These are phyloP conservation scores for Notolabrus celidotus DNA, from an alignment of 2,797 vertebrate species.

Conservation along the genomic window DNA sequence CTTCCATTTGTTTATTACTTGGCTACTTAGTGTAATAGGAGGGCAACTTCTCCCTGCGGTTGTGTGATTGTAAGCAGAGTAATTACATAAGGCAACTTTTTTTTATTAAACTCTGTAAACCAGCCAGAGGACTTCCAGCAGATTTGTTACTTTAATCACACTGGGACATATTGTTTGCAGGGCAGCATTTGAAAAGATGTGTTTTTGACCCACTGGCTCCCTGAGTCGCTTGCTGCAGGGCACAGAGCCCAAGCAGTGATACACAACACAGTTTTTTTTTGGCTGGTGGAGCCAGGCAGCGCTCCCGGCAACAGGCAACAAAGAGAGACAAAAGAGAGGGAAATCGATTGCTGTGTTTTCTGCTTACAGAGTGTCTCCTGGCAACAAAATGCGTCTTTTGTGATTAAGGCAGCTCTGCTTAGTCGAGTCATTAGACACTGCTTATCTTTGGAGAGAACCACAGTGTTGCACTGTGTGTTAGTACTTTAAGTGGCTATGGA, in stretches of 20 bases:
- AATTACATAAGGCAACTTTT: conserved; percentile 44
- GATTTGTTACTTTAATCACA: conserved; percentile 67
- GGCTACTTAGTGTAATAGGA: conserved; percentile 45
- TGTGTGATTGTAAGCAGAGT: conserved; percentile 35
- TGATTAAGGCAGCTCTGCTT: conserved; percentile 64
- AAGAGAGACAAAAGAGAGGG: conserved; percentile 51
- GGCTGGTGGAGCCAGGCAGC: conserved; percentile 43
- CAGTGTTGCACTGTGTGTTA: conserved; percentile 19
- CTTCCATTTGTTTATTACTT: conserved; percentile 63
- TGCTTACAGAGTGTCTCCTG: conserved; percentile 63
- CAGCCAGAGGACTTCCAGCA: conserved; percentile 42
- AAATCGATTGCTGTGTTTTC: conserved; percentile 63
- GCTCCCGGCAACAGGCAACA: conserved; percentile 61
- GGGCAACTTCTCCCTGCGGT: conserved; percentile 14
- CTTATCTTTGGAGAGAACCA: conserved; percentile 45
- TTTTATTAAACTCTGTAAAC: conserved; percentile 23
- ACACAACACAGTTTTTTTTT: conserved; percentile 38
- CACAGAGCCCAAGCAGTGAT: conserved; percentile 52
- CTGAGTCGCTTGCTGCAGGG: conserved; percentile 52
- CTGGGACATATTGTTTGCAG: conserved; percentile 63
- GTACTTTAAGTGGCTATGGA: conserved; percentile 32
- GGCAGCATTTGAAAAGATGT: conserved; percentile 50
- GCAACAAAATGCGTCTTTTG: conserved; percentile 66
- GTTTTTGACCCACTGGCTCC: conserved; percentile 44
- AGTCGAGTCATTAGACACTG: conserved; percentile 51